Evolutionary conservation across 2,888 invertebrate species (phyloP), one percentile per base, ranked within the genome.

Genomic region (Platypus cylindrus): DNA sequence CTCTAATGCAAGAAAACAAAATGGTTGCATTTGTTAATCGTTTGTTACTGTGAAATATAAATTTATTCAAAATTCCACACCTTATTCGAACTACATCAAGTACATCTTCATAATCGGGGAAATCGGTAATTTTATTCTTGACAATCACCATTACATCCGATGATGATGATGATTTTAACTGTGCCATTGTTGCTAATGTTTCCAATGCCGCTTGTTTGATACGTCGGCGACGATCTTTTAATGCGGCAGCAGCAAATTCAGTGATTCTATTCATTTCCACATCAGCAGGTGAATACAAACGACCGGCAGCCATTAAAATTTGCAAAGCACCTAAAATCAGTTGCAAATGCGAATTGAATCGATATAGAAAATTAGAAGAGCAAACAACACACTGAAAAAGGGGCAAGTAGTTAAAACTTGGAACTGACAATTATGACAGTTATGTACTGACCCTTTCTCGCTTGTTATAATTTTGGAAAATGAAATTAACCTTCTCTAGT

Each of bases 171-270:
- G n/a, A n/a, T 9, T 24, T 24, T 35, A 81, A 71, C 59, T 84
- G 82, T 2, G 81, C 81, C 25, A 87, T 59, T 15, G 80, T 76
- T 1, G 87, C 81, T 29, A 86, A 62, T 18, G 81, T 76, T 56
- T 89, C 87, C 34, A 89, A 70, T 36, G 71, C 81, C 42, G 72
- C 89, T 63, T 73, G 89, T 51, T 73, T 74, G 43, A 78, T 90
- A 49, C 73, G 74, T 55, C 76, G 72, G 49, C 78, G 85, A 46
- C 71, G 74, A 55, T 59, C 76, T 47, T 51, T 65, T 29, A 59
- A 45, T 16, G 55, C 42, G 13, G 48, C 43, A 33, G 56, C 45
- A 25, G 60, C 53, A 31, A 68, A 52, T 40, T 56, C 39, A 26
- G 60, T 48, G 26, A 50, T 57, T 49, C 47, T 58, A 9, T 31